phyloP scores from a whole-genome alignment of 2,888 invertebrate species.

The Lithophane ornitopus region DNA sequence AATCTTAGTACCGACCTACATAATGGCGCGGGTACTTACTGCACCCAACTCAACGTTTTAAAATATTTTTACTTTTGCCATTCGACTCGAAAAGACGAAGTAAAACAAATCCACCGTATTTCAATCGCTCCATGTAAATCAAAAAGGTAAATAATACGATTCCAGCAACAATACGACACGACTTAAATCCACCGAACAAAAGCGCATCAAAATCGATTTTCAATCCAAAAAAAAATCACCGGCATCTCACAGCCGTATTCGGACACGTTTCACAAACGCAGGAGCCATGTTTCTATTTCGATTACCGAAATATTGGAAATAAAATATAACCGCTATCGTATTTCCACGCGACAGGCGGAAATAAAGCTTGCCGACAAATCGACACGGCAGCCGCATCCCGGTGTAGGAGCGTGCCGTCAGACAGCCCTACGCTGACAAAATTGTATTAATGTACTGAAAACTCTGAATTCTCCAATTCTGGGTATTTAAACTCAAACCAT shows the following conservation, averaged over 20 bases:
- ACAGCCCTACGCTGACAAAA: conserved; percentile 34
- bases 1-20: neutral
- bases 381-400: conserved; percentile 65
- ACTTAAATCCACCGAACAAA: conserved; percentile 27
- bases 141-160: neutral
- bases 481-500: neutral
- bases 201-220: conserved; percentile 45
- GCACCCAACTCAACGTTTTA: too few species aligned
- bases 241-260: conserved; percentile 51
- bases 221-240: conserved; percentile 61
- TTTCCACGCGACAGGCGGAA: conserved; percentile 88
- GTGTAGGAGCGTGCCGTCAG: conserved; percentile 44
- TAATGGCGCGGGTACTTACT: too few species aligned
- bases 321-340: conserved; percentile 86
- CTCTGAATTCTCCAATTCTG: neutral
- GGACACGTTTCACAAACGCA: conserved; percentile 73
- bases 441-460: conserved; percentile 37
- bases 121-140: neutral
- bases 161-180: conserved; percentile 2
- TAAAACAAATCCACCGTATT: neutral
- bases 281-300: conserved; percentile 81
- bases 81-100: too few species aligned
- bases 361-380: conserved; percentile 84
- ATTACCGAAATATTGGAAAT: conserved; percentile 83
- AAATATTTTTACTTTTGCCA: too few species aligned